These are phyloP conservation scores for Troglohyphantes excavatus DNA, from an alignment of 2,888 invertebrate species.

Conservation along the genomic window DNA sequence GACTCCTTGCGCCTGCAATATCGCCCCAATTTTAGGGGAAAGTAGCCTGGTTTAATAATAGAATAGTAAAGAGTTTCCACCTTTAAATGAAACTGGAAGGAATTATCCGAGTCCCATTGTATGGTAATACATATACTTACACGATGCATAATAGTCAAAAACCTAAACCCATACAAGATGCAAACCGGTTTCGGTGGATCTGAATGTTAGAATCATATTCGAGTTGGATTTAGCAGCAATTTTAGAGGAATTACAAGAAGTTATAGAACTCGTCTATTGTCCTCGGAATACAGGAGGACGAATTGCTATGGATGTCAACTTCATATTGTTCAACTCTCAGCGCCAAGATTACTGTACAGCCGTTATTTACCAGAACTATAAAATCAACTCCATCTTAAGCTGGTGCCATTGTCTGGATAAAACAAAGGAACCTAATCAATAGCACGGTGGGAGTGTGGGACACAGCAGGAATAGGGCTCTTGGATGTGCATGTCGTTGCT, in stretches of 20 bases:
- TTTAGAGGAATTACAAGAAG: conserved; percentile 57
- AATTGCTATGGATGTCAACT: conserved; percentile 49
- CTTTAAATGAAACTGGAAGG: conserved; percentile 13
- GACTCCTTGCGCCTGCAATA: background rate
- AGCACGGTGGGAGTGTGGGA: conserved; percentile 2
- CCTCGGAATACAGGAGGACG: conserved; percentile 45
- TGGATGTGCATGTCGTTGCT: conserved; percentile 1
- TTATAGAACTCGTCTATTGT: conserved; percentile 58
- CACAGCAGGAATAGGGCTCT: conserved; percentile 20
- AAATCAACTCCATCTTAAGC: conserved; percentile 64
- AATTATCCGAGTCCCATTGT: conserved; percentile 31
- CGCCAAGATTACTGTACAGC: conserved; percentile 40
- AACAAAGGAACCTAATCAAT: conserved; percentile 62
- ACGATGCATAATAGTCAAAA: conserved; percentile 43
- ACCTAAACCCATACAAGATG: conserved; percentile 39
- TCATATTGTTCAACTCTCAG: conserved; percentile 61
- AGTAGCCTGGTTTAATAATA: conserved; percentile 20
- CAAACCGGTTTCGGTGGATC: conserved; percentile 60
- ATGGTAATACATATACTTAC: conserved; percentile 53
- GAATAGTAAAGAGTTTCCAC: conserved; percentile 10
- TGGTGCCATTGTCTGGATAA: conserved; percentile 51
- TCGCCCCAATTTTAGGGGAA: background rate
- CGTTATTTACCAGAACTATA: conserved; percentile 57
- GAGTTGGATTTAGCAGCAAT: conserved; percentile 66
- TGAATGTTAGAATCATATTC: conserved; percentile 23